Evolutionary conservation across 1,140 invertebrate genomes (phyloP), one percentile per base, ranked within the genome.

Genomic region (Bombus superbus): DNA sequence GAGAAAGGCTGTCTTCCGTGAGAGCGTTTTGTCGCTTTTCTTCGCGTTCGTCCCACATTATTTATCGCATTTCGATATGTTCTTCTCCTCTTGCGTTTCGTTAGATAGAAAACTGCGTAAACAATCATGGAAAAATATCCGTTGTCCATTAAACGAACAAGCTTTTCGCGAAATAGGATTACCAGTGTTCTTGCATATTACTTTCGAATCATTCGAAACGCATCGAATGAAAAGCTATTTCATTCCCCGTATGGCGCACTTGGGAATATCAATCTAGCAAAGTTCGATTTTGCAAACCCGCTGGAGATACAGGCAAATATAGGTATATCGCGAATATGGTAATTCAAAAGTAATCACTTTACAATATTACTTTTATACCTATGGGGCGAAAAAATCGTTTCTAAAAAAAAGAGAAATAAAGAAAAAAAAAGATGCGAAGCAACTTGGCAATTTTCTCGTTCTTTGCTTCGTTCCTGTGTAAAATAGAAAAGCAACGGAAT

Each of bases 221-320:
- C 77, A 42, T 66, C 32, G 59, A n/a, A 25, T n/a, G 64, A 35
- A 80, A 69, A 47, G 78, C 42, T 13, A 38, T 71, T 80, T 71
- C 35, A 47, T 69, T 68, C 38, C 15, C 3, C 2, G 11, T 13
- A 35, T 28, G 64, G 35, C 35, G 3, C 78, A 9, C 69, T 69
- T 47, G 78, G 64, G 44, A 80, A 69, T 80, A 59, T n/a, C 78
- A 28, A 40, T 80, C 8, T 11, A 42, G 4, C 76, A 13, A 4
- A 32, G 15, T 78, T 64, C 57, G 76, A 44, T 78, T 40, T 64
- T 44, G 9, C 28, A 44, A 78, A 78, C 64, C 28, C 76, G n/a
- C 8, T 25, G 8, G 57, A 44, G 59, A 44, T n/a, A 59, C 32
- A 6, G 28, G 1, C 53, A 28, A 42, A 62, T n/a, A 40, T 42